A percentile compares a stretch with the other conserved stretches of the same genome.
Evolutionary conservation across 2,797 vertebrate species (phyloP).

Genomic region (Chelmon rostratus): DNA sequence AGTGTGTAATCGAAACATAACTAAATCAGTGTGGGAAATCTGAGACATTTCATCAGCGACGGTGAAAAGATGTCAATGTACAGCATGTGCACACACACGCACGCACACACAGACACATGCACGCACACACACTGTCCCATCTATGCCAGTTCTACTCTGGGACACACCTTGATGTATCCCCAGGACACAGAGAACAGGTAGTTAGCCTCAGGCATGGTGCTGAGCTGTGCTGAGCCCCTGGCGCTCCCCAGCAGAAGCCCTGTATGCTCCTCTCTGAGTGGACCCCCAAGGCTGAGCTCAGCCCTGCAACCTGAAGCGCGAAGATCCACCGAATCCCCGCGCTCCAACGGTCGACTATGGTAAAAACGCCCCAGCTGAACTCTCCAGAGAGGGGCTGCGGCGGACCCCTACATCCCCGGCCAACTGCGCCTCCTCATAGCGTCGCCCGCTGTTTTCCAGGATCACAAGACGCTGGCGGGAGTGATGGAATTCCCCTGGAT

Average conservation of each 20-base stretch:
- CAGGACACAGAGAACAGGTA: constrained; percentile 97
- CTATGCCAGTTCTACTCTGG: constrained; percentile 6
- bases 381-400: constrained; percentile 66
- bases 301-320: constrained; percentile 58
- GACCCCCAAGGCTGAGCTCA: constrained; percentile 76
- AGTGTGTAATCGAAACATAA: constrained; percentile 2
- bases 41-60: background rate
- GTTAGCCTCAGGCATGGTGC: constrained; percentile 96
- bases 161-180: constrained; percentile 98
- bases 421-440: constrained; percentile 64
- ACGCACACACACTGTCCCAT: constrained; percentile 17
- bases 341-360: constrained; percentile 13
- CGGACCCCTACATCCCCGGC: constrained; percentile 61
- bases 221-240: constrained; percentile 85
- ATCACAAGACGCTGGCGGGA: constrained; percentile 39
- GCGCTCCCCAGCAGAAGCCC: constrained; percentile 83
- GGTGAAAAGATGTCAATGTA: constrained; percentile 7
- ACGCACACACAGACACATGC: constrained; percentile 19
- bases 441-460: constrained; percentile 68
- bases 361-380: constrained; percentile 50
- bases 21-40: background rate
- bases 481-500: constrained; percentile 73
- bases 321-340: constrained; percentile 27
- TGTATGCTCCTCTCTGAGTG: constrained; percentile 82
- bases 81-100: constrained; percentile 17